Percentiles rank a stretch among this genome's conserved stretches.
These are phyloP conservation scores for Arvicola amphibius DNA, from an alignment of 2,797 vertebrate genomes.

Conservation along the genomic window DNA sequence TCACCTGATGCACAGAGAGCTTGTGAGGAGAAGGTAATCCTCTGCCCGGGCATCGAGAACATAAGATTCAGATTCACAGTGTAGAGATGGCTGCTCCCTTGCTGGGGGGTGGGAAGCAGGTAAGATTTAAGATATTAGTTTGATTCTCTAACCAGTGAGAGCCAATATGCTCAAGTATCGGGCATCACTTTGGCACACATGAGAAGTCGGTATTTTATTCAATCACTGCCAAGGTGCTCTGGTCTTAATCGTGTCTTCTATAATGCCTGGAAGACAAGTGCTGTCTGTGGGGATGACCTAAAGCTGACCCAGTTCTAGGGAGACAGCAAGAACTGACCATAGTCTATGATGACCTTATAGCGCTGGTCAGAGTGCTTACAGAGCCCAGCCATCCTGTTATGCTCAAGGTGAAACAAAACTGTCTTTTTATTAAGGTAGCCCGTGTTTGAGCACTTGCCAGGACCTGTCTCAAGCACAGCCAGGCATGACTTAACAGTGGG, in stretches of 20 bases:
- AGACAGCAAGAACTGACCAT: background rate
- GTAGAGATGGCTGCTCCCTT: conserved; percentile 77
- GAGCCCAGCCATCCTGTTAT: background rate
- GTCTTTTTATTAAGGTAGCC: background rate
- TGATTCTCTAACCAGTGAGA: background rate
- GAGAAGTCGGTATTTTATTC: background rate
- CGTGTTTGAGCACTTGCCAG: background rate
- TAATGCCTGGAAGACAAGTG: background rate
- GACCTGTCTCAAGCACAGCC: background rate
- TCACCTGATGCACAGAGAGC: conserved; percentile 87
- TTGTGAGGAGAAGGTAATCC: conserved; percentile 65
- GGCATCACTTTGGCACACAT: background rate
- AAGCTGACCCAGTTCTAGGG: background rate
- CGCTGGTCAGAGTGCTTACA: background rate
- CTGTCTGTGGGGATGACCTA: background rate
- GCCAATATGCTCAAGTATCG: background rate
- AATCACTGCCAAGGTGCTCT: background rate
- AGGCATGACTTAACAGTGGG: background rate
- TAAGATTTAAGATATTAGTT: background rate
- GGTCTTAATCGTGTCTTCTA: background rate
- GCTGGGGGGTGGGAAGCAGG: conserved; percentile 65
- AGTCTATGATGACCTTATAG: background rate
- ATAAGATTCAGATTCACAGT: conserved; percentile 74
- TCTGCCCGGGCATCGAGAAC: background rate
- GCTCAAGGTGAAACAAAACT: background rate